phyloP scores from a whole-genome alignment of 2,797 vertebrate genomes.

The Enteromius radiatus region DNA sequence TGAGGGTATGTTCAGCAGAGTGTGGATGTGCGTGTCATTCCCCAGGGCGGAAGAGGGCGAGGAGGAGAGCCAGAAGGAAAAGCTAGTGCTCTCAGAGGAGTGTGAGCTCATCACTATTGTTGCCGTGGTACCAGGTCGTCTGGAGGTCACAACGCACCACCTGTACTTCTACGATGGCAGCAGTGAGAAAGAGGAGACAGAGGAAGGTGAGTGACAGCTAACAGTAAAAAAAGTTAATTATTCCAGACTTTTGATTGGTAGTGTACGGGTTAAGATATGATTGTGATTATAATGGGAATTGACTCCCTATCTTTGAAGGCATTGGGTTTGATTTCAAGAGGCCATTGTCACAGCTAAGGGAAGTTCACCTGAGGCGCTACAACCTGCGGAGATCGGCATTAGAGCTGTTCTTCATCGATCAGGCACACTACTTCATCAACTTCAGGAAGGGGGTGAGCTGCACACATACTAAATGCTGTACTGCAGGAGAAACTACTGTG shows the following conservation, averaged over 20 bases:
- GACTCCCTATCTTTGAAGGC: conserved; percentile 72
- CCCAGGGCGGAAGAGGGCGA: conserved; percentile 84
- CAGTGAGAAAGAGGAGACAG: conserved; percentile 92
- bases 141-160: conserved; percentile 95
- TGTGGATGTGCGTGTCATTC: conserved; percentile 9
- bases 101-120: conserved; percentile 95
- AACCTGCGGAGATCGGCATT: conserved; percentile 94
- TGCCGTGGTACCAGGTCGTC: conserved; percentile 87
- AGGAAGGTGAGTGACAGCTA: conserved; percentile 81
- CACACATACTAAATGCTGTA: background rate
- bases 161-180: conserved; percentile 95
- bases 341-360: conserved; percentile 90
- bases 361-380: conserved; percentile 94
- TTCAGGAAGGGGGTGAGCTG: conserved; percentile 86
- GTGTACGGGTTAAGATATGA: background rate
- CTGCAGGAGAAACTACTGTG: background rate
- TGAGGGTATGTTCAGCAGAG: background rate
- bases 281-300: background rate
- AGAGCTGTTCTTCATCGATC: conserved; percentile 97
- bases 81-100: conserved; percentile 92
- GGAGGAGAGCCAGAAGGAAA: conserved; percentile 91
- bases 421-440: conserved; percentile 97
- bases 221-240: background rate
- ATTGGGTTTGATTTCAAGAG: conserved; percentile 95
- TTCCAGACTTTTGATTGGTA: background rate